Evolutionary conservation across 1,140 invertebrate genomes (phyloP).

Genomic region (Bombus superbus): DNA sequence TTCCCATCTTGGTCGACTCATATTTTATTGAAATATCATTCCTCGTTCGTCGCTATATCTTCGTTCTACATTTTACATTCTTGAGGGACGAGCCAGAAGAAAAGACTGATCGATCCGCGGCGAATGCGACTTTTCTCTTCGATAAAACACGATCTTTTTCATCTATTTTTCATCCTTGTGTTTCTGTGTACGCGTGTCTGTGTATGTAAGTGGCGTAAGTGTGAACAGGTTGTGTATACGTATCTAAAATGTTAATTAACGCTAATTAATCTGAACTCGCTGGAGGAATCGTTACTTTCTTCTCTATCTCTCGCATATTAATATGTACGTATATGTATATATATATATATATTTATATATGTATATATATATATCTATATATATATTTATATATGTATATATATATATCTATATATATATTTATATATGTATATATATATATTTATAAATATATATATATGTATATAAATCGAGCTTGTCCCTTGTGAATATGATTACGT

Average conservation of each 20-base stretch:
- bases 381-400: neutral
- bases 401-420: neutral
- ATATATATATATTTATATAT: neutral
- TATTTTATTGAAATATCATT: neutral
- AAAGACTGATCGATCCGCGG: conserved; percentile 38
- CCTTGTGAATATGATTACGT: conserved; percentile 25
- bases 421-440: neutral
- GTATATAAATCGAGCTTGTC: neutral
- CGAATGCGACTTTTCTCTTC: conserved; percentile 7
- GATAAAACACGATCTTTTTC: conserved; percentile 21
- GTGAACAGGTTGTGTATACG: conserved; percentile 35
- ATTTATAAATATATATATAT: neutral
- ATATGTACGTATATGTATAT: neutral
- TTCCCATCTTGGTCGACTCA: neutral
- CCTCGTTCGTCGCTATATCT: neutral
- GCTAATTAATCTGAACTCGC: conserved; percentile 40
- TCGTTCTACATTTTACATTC: neutral
- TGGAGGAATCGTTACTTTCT: conserved; percentile 20
- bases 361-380: neutral
- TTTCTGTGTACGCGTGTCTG: neutral
- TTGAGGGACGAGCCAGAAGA: conserved; percentile 15
- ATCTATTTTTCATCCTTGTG: neutral
- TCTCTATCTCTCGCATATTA: conserved; percentile 5
- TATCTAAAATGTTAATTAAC: conserved; percentile 49
- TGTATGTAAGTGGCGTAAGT: neutral